phyloP scores from a whole-genome alignment of 2,113 vertebrate species.

The Urocynchramus pylzowi region DNA sequence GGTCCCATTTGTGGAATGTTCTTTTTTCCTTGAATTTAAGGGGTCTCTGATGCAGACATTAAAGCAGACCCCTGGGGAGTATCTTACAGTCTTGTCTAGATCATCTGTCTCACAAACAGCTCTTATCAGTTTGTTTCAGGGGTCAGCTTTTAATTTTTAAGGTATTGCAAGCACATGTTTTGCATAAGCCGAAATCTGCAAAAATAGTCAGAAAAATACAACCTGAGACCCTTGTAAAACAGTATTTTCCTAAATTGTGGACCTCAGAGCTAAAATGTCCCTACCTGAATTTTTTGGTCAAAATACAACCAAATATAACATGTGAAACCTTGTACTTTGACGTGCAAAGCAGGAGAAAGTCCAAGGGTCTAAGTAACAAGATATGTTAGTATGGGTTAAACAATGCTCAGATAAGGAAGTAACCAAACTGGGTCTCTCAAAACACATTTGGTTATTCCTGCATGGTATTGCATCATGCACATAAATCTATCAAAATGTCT shows the following conservation, averaged over 20 bases:
- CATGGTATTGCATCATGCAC: background rate
- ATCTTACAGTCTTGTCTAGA: background rate
- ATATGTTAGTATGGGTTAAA: background rate
- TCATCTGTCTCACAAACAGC: background rate
- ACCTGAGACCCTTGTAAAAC: background rate
- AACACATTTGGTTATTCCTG: background rate
- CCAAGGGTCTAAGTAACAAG: background rate
- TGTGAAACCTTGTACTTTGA: background rate
- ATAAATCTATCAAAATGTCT: background rate
- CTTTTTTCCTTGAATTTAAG: background rate
- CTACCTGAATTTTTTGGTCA: background rate
- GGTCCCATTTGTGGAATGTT: background rate
- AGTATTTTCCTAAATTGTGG: background rate
- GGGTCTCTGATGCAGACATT: background rate
- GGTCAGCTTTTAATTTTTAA: background rate
- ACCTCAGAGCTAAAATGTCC: background rate
- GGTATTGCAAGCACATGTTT: background rate
- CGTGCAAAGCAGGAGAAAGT: background rate
- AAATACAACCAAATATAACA: background rate
- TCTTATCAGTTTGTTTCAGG: background rate
- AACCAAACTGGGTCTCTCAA: background rate
- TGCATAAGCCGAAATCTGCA: background rate
- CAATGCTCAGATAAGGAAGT: background rate
- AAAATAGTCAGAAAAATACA: background rate
- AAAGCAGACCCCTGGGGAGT: background rate